Evolutionary conservation across 2,888 invertebrate genomes (phyloP).

Genomic region (Clusia tigrina): DNA sequence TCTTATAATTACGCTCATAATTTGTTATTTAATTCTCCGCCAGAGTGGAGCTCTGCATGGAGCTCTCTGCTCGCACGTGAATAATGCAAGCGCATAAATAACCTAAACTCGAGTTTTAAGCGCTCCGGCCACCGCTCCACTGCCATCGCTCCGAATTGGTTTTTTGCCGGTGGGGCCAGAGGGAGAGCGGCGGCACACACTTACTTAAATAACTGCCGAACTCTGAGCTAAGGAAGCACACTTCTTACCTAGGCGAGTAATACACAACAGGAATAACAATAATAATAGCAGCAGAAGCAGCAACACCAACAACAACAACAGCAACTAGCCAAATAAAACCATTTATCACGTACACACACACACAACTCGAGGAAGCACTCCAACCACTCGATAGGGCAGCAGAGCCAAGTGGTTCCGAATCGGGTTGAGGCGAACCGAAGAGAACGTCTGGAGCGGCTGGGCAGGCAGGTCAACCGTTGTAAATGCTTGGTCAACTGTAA

Average conservation of each 20-base stretch:
- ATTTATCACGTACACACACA: constrained; percentile 27
- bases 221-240: neutral
- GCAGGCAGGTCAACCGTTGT: constrained; percentile 33
- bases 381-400: neutral
- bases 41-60: constrained; percentile 9
- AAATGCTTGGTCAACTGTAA: constrained; percentile 53
- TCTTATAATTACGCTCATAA: constrained; percentile 30
- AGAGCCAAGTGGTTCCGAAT: neutral
- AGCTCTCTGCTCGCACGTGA: constrained; percentile 15
- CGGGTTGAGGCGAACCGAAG: neutral
- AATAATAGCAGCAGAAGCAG: constrained; percentile 15
- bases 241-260: constrained; percentile 14
- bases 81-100: constrained; percentile 27
- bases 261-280: constrained; percentile 16
- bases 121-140: neutral
- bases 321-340: constrained; percentile 27
- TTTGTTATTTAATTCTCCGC: constrained; percentile 31
- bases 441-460: neutral
- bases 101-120: constrained; percentile 9
- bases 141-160: neutral
- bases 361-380: neutral
- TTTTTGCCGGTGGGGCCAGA: neutral
- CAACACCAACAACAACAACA: too few relatives aligned
- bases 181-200: neutral
- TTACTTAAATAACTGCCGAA: constrained; percentile 14